Percentiles rank a stretch among this genome's conserved stretches.
Conservation (phyloP, 37 sponge, comb jelly and placozoan genomes). For the Halichondria panicea region DNA sequence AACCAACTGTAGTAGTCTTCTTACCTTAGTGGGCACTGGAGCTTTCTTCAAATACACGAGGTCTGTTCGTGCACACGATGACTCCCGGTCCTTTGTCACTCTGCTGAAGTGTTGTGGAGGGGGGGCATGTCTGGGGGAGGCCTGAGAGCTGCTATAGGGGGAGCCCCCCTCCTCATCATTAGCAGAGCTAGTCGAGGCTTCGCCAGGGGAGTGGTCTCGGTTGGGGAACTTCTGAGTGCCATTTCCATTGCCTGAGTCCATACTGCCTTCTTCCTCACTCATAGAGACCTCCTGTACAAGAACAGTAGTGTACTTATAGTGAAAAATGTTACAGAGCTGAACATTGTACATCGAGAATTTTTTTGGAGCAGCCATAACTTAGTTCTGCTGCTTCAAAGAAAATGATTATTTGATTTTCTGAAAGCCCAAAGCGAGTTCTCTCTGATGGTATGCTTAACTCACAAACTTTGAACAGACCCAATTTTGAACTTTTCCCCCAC, state of each 20-base stretch:
- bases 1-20: background rate
- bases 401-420: too few relatives aligned
- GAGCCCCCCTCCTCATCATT: conserved; percentile 26
- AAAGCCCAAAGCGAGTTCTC: too few relatives aligned
- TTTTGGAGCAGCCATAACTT: too few relatives aligned
- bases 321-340: background rate
- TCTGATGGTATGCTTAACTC: too few relatives aligned
- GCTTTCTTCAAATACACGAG: conserved; percentile 39
- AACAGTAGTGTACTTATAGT: background rate
- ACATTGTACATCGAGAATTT: too few relatives aligned
- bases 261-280: conserved; percentile 54
- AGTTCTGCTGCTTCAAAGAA: too few relatives aligned
- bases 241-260: conserved; percentile 27
- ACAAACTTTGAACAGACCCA: too few relatives aligned
- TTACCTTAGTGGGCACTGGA: conserved; percentile 8
- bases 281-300: conserved; percentile 3
- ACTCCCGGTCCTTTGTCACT: conserved; percentile 35
- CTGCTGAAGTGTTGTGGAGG: conserved; percentile 30
- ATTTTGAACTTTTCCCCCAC: too few relatives aligned
- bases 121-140: conserved; percentile 9
- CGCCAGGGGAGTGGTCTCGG: conserved; percentile 18
- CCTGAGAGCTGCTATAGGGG: conserved; percentile 2
- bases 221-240: conserved; percentile 23
- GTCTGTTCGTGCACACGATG: conserved; percentile 60
- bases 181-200: conserved; percentile 13